phyloP scores from a whole-genome alignment of 2,888 invertebrate genomes.

The Thyatira batis region DNA sequence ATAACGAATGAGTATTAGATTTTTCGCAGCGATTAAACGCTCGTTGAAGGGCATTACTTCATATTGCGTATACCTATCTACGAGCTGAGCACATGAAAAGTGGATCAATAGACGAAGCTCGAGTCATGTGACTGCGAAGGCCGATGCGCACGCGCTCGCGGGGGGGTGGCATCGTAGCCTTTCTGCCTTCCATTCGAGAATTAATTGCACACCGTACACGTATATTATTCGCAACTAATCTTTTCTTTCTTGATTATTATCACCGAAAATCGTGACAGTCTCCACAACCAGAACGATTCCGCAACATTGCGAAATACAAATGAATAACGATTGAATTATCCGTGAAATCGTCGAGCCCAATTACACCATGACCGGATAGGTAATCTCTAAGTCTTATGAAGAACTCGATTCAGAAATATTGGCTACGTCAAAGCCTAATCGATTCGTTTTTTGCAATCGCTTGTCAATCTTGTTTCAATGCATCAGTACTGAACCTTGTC shows the following conservation, averaged over 20 bases:
- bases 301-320: conserved; percentile 22
- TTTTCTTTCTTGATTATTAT: conserved; percentile 16
- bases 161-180: conserved; percentile 22
- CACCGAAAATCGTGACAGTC: conserved; percentile 22
- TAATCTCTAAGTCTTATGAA: conserved; percentile 8
- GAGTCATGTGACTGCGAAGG: conserved; percentile 69
- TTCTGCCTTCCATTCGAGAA: conserved; percentile 33
- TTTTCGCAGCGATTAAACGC: conserved; percentile 25
- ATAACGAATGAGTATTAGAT: conserved; percentile 5
- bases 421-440: conserved; percentile 17
- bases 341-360: conserved; percentile 23
- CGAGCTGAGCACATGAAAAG: conserved; percentile 46
- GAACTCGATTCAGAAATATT: conserved; percentile 15
- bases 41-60: conserved; percentile 43
- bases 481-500: conserved; percentile 12
- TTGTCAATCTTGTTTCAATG: conserved; percentile 14
- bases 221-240: conserved; percentile 17
- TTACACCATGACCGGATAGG: conserved; percentile 15
- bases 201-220: conserved; percentile 18
- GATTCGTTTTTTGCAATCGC: conserved; percentile 27
- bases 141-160: conserved; percentile 19
- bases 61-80: conserved; percentile 29
- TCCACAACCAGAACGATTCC: conserved; percentile 14
- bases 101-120: conserved; percentile 57
- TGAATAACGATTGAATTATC: conserved; percentile 12